Conservation (phyloP, 2,113 vertebrate genomes). For the Bujurquina vittata region DNA sequence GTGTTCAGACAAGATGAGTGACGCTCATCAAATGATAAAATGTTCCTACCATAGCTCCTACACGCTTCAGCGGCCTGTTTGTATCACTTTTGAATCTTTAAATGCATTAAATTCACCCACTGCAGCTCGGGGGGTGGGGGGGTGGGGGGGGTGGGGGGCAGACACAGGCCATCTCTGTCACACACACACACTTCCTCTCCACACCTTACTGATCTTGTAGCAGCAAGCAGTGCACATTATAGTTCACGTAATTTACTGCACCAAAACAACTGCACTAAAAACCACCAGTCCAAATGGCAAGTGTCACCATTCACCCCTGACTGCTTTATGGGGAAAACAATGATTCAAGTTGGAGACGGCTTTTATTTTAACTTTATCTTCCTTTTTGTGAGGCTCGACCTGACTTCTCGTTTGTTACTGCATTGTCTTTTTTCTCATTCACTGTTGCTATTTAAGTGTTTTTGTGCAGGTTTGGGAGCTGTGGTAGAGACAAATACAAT, state of each 20-base stretch:
- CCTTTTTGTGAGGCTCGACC: neutral
- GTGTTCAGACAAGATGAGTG: constrained; percentile 19
- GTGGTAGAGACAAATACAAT: neutral
- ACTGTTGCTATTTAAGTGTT: neutral
- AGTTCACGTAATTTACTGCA: neutral
- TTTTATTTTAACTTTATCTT: neutral
- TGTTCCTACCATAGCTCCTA: constrained; percentile 41
- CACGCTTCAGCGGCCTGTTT: constrained; percentile 54
- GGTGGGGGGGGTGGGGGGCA: neutral
- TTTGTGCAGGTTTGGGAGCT: neutral
- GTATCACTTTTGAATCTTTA: constrained; percentile 43
- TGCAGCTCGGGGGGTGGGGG: constrained; percentile 15
- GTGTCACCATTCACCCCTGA: neutral
- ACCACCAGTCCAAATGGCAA: neutral
- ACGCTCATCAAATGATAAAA: constrained; percentile 62
- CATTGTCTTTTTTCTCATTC: neutral
- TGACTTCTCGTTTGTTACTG: neutral
- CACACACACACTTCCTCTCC: constrained; percentile 7
- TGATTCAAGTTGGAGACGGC: neutral
- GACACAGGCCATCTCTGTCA: constrained; percentile 19
- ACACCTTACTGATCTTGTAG: constrained; percentile 9
- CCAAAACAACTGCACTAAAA: neutral
- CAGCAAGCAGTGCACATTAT: neutral
- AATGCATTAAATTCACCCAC: constrained; percentile 44
- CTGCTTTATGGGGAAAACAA: neutral